Percentiles rank a stretch among this genome's conserved stretches.
Evolutionary conservation across 2,888 invertebrate genomes (phyloP).

Genomic region (Acrocyrtus sp.): DNA sequence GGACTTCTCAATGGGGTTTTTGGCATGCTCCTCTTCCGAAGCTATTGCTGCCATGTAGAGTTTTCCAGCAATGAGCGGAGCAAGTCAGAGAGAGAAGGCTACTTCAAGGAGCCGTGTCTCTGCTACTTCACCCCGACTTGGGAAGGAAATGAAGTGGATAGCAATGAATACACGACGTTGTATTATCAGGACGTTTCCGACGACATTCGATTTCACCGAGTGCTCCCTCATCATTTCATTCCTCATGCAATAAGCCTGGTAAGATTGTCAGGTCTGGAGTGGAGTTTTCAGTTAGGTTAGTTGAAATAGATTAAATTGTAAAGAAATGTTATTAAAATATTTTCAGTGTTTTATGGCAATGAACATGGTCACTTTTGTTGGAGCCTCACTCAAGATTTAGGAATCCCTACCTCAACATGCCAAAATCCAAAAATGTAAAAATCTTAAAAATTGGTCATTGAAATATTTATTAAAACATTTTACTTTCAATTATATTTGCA

Average conservation of each 20-base stretch:
- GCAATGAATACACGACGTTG: slow-evolving; percentile 7
- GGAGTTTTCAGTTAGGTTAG: too few relatives aligned
- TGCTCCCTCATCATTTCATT: slow-evolving; percentile 28
- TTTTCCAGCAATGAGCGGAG: slow-evolving; percentile 18
- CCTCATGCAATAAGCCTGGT: slow-evolving; percentile 26
- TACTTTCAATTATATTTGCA: too few relatives aligned
- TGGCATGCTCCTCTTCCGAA: slow-evolving; percentile 22
- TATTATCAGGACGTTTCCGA: slow-evolving; percentile 24
- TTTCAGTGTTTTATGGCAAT: slow-evolving; percentile 18
- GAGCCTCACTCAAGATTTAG: slow-evolving; percentile 17
- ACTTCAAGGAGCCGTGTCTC: slow-evolving; percentile 14
- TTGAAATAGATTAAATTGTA: background rate
- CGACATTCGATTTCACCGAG: slow-evolving; percentile 3
- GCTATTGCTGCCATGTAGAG: slow-evolving; percentile 31
- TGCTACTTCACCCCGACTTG: slow-evolving; percentile 18
- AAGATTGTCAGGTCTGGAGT: too few relatives aligned
- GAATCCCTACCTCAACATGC: background rate
- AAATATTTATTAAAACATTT: too few relatives aligned
- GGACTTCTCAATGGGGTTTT: slow-evolving; percentile 18
- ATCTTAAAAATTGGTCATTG: too few relatives aligned
- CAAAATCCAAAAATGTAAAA: background rate
- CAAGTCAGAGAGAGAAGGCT: slow-evolving; percentile 23
- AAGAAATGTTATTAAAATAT: background rate
- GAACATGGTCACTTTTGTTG: slow-evolving; percentile 2
- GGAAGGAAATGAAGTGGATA: background rate